These are phyloP conservation scores for Zoroaster sp. DNA, from an alignment of 53 echinoderm and acorn worm genomes.

Conservation along the genomic window DNA sequence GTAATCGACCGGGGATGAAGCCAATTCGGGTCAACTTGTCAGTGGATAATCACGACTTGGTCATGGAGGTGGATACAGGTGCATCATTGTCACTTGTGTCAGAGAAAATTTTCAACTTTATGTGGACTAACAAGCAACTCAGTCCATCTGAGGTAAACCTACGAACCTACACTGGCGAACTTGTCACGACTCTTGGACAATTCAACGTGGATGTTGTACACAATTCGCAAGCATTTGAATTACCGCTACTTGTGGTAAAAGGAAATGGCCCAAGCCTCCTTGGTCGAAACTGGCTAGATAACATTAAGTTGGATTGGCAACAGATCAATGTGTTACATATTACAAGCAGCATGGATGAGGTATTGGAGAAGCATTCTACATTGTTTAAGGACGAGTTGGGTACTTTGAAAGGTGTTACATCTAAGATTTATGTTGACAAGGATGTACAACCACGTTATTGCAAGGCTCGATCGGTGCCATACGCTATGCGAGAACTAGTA, in stretches of 20 bases:
- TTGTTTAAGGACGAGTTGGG: constrained; percentile 38
- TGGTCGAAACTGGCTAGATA: constrained; percentile 53
- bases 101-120: constrained; percentile 5
- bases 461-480: constrained; percentile 52
- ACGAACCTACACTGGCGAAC: constrained; percentile 45
- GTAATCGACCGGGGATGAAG: not conserved
- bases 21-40: not conserved
- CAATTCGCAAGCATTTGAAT: not conserved
- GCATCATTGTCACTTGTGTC: constrained; percentile 41
- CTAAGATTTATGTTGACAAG: constrained; percentile 24
- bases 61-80: constrained; percentile 55
- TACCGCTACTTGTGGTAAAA: constrained; percentile 40
- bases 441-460: constrained; percentile 25
- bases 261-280: constrained; percentile 55
- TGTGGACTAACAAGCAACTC: not conserved
- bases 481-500: constrained; percentile 19
- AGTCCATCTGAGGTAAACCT: not conserved
- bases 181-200: constrained; percentile 1
- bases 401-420: constrained; percentile 6
- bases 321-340: not conserved
- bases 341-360: not conserved
- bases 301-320: constrained; percentile 49
- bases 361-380: not conserved
- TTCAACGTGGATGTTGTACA: not conserved
- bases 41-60: not conserved